Evolutionary conservation across 2,888 invertebrate genomes (phyloP).

Genomic region (Disparrhopalites patrizii): DNA sequence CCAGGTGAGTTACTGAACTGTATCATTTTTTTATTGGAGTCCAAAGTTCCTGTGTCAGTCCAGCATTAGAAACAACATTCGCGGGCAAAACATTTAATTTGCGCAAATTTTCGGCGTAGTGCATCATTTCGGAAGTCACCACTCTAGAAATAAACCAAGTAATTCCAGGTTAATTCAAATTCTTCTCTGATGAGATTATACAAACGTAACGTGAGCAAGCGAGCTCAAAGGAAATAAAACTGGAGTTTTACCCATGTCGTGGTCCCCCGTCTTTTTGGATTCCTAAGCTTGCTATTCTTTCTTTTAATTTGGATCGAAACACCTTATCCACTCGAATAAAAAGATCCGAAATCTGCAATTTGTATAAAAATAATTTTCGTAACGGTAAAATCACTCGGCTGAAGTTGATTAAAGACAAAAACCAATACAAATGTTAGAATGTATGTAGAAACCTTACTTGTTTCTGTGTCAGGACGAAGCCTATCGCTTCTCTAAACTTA

Average conservation of each 20-base stretch:
- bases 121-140: conserved; percentile 86
- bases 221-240: background rate
- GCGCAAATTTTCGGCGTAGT: conserved; percentile 81
- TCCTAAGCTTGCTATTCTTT: conserved; percentile 77
- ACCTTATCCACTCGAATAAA: conserved; percentile 74
- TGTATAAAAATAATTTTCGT: conserved; percentile 51
- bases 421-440: background rate
- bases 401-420: too few species aligned
- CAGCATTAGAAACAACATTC: conserved; percentile 53
- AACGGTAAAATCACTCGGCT: background rate
- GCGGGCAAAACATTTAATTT: conserved; percentile 72
- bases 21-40: conserved; percentile 15
- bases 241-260: conserved; percentile 68
- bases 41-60: conserved; percentile 48
- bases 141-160: conserved; percentile 54
- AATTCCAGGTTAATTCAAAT: too few species aligned
- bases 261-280: conserved; percentile 95
- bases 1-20: background rate
- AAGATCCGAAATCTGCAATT: conserved; percentile 63
- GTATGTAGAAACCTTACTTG: conserved; percentile 41
- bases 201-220: too few species aligned
- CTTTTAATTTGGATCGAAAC: conserved; percentile 80
- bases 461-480: conserved; percentile 41
- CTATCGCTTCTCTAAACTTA: conserved; percentile 48
- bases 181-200: too few species aligned